Percentiles rank a stretch among this genome's conserved stretches.
Evolutionary conservation across 2,888 invertebrate species (phyloP).

Genomic region (Tanypteryx hageni): DNA sequence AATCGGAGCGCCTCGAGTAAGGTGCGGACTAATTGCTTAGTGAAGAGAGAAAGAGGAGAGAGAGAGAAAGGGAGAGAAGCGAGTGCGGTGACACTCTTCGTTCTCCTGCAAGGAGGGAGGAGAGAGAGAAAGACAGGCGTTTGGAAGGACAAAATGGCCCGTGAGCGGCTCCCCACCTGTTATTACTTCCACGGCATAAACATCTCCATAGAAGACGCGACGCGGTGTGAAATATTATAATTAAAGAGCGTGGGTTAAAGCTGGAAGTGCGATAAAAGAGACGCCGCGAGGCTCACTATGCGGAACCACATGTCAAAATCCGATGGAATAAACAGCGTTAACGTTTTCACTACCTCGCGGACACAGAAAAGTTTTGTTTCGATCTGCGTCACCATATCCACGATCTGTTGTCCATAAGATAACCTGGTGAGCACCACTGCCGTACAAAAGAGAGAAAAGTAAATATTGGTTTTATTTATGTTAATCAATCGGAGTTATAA

Average conservation of each 20-base stretch:
- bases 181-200: conserved; percentile 1
- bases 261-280: neutral
- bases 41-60: too few species aligned
- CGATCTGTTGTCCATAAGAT: too few species aligned
- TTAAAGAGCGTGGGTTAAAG: neutral
- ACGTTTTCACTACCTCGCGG: neutral
- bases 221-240: neutral
- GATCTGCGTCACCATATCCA: too few species aligned
- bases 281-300: neutral
- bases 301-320: neutral
- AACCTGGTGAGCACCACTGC: too few species aligned
- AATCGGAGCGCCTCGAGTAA: neutral
- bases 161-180: neutral
- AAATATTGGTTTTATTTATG: too few species aligned
- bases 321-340: neutral
- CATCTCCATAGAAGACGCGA: neutral
- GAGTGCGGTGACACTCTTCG: too few species aligned
- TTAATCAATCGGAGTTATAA: too few species aligned
- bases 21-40: neutral
- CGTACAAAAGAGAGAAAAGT: too few species aligned
- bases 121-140: too few species aligned
- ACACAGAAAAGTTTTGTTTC: too few species aligned
- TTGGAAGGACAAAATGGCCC: neutral
- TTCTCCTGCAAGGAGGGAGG: too few species aligned
- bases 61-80: too few species aligned